Evolutionary conservation across 2,797 vertebrate genomes (phyloP).

Genomic region (Chelmon rostratus): DNA sequence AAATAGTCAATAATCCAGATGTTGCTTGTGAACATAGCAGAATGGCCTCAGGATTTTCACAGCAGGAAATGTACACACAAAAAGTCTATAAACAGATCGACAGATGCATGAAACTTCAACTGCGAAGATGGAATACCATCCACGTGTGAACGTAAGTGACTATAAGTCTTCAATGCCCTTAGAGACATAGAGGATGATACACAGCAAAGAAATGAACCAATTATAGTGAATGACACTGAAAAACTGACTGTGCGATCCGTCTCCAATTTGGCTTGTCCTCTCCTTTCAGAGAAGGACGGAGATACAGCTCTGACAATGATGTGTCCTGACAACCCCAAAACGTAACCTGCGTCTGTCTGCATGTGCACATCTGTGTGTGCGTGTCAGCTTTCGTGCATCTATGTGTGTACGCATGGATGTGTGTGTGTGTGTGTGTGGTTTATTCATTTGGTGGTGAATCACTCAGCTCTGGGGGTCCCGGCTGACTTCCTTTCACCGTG

Average conservation of each 20-base stretch:
- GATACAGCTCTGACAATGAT: slow-evolving; percentile 55
- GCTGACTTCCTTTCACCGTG: slow-evolving; percentile 68
- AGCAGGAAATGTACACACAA: slow-evolving; percentile 13
- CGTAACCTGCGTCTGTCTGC: slow-evolving; percentile 51
- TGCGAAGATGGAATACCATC: background rate
- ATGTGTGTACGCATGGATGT: background rate
- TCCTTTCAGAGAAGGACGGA: slow-evolving; percentile 32
- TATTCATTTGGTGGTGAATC: slow-evolving; percentile 77
- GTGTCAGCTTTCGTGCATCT: background rate
- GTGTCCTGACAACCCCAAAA: slow-evolving; percentile 59
- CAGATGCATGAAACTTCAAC: background rate
- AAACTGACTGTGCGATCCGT: slow-evolving; percentile 14
- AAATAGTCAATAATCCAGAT: slow-evolving; percentile 19
- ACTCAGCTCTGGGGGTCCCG: slow-evolving; percentile 71
- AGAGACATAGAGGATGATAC: background rate
- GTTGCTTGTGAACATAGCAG: slow-evolving; percentile 6
- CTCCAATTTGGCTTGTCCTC: slow-evolving; percentile 34
- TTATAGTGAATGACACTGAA: slow-evolving; percentile 36
- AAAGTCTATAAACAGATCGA: background rate
- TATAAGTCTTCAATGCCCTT: background rate
- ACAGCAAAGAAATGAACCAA: slow-evolving; percentile 10
- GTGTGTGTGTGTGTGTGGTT: slow-evolving; percentile 38
- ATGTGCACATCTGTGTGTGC: slow-evolving; percentile 4
- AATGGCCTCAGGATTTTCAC: slow-evolving; percentile 4
- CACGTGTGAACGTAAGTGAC: background rate